Evolutionary conservation across 1,140 invertebrate species (phyloP), one percentile per base, ranked within the genome.

Genomic region (Drosophila mayri): DNA sequence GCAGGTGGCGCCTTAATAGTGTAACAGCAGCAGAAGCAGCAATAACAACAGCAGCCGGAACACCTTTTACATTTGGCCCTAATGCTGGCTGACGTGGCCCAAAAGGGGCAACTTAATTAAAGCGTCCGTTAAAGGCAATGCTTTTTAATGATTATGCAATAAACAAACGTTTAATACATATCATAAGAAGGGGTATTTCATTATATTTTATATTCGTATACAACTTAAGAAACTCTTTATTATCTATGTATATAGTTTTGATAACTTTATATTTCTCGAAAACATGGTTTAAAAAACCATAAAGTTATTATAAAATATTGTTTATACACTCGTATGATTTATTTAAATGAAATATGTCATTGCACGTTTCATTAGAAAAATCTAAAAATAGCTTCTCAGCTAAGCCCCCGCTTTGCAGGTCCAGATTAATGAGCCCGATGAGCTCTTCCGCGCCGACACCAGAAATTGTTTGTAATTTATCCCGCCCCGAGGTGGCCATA

Each of bases 91-190:
- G 81, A 85, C 81, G 81, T 71, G 58, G 55, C 50, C 57, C 54
- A 43, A 38, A 66, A 55, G 65, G 58, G 68, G 68, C 60, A 81
- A 85, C 66, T 85, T 81, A 81, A 84, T 84, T 84, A 85, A 85
- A 61, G 72, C 1, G 43, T 6, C 22, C 11, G 37, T 37, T 22
- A 22, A 25, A 11, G 52, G 20, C 52, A 14, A 1, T 38, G 52
- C 14, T 11, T 55, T 22, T 4, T 16, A 38, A 16, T 3, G 52
- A 22, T 38, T 38, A 55, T 38, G 38, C 52, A 14, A 55, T 55
- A 25, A 7, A 11, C 12, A 37, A 16, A 1, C n/a, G 20, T 25
- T 35, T 30, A 7, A 30, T 30, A 30, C 0, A 8, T 30, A 30
- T 7, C 7, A 30, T 30, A 30, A 30, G 7, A 30, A 30, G 7